Percentiles rank a stretch among this genome's conserved stretches.
These are phyloP conservation scores for Dione juno DNA, from an alignment of 2,888 invertebrate species.

Conservation along the genomic window DNA sequence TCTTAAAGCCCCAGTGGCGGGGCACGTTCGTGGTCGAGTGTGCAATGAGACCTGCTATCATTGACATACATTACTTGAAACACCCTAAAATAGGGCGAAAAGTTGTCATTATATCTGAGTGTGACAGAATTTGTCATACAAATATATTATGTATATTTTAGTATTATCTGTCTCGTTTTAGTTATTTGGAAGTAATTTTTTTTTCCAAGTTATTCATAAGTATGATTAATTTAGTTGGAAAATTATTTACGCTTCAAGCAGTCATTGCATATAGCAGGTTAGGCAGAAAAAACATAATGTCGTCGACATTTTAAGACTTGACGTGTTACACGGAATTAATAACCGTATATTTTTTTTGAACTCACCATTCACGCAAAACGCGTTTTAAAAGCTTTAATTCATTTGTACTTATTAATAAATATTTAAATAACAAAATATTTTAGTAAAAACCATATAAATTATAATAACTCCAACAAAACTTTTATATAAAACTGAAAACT, in stretches of 20 bases:
- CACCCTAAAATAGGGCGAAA: conserved; percentile 24
- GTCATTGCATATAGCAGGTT: no score
- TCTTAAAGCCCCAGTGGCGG: conserved; percentile 19
- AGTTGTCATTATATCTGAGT: conserved; percentile 15
- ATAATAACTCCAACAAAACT: background rate
- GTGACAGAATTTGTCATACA: background rate
- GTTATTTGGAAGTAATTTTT: background rate
- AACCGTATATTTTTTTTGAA: no score
- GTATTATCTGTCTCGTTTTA: background rate
- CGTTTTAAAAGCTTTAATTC: no score
- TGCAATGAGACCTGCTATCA: conserved; percentile 29
- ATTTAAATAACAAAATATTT: background rate
- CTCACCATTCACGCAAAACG: no score
- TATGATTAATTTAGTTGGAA: no score
- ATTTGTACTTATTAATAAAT: no score
- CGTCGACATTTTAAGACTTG: no score
- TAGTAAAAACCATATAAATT: background rate
- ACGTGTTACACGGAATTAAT: no score
- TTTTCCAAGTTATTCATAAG: background rate
- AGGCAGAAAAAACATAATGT: no score
- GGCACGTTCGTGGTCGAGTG: conserved; percentile 37
- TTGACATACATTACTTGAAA: conserved; percentile 38
- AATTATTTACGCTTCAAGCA: no score
- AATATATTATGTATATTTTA: background rate
- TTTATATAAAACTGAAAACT: background rate